Evolutionary conservation across 1,140 invertebrate species (phyloP).

Genomic region (Drosophila paulistorum): DNA sequence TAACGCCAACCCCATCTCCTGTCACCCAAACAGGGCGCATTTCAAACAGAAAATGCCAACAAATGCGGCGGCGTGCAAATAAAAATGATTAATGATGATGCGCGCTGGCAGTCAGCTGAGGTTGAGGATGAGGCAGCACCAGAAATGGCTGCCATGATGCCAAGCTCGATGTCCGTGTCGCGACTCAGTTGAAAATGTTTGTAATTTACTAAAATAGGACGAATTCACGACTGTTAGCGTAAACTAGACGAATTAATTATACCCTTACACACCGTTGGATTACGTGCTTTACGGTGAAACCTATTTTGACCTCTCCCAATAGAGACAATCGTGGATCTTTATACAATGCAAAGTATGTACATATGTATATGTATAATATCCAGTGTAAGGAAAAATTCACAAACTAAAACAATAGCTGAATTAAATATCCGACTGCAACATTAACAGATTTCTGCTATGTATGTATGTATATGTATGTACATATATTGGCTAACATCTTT

Average conservation of each 20-base stretch:
- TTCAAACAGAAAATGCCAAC: conserved; percentile 70
- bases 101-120: conserved; percentile 60
- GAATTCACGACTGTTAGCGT: neutral
- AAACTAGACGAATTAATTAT: neutral
- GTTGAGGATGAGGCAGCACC: conserved; percentile 35
- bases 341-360: too few species aligned
- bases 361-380: too few species aligned
- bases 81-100: conserved; percentile 83
- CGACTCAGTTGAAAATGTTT: conserved; percentile 30
- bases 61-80: conserved; percentile 81
- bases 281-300: neutral
- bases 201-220: conserved; percentile 19
- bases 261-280: neutral
- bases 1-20: conserved; percentile 13
- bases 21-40: conserved; percentile 45
- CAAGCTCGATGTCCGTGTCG: conserved; percentile 49
- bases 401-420: too few species aligned
- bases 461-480: too few species aligned
- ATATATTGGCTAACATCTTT: too few species aligned
- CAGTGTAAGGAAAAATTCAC: too few species aligned
- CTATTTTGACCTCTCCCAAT: too few species aligned
- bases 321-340: too few species aligned
- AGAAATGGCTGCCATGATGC: conserved; percentile 70
- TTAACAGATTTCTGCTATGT: too few species aligned
- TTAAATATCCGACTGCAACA: too few species aligned